Base-by-base conservation (phyloP, 2,113 vertebrate genomes). In the Elachura formosa region DNA sequence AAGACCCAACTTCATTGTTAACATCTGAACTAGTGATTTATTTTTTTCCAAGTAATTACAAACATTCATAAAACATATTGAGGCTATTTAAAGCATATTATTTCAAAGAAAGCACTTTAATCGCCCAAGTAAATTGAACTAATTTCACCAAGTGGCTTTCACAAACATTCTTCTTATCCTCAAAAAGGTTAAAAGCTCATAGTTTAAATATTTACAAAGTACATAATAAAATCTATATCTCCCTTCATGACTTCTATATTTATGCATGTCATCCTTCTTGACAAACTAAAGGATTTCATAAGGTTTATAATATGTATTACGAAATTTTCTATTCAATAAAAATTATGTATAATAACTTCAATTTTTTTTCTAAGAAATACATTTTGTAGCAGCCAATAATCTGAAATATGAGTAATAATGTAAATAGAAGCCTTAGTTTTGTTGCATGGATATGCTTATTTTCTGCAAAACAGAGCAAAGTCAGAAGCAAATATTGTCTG, bases 11-110 rank as follows among this genome's bases (percentile, higher is more conserved):
- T 71, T 11, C 14, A 40, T 5, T 63, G 87, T 83, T 61, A 97
- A 75, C 13, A 73, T 84, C 87, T 90, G 34, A 38, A 80, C 24
- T 74, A 58, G 14, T 91, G 71, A 90, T 94, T 56, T 91, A 96
- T 92, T 91, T 95, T 91, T 95, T 91, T 96, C 54, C 71, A 93
- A 73, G 83, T 83, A 34, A 76, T 96, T 96, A 96, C 89, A 51
- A 3, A 87, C 71, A 90, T 90, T 95, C 76, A 79, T 68, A 91
- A 96, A 96, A 95, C 25, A 93, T 69, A 86, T 3, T 81, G 67
- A 96, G 62, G 58, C 33, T 77, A 86, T 80, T 96, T 87, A 97
- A 95, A 78, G 38, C 28, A 46, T 90, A 92, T 95, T 89, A 96
- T 91, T 94, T 88, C 77, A 87, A 93, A 89, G 81, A 95, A 95